Percentiles rank a stretch among this genome's conserved stretches.
phyloP scores from a whole-genome alignment of 2,113 vertebrate genomes.

The Calyptomena viridis region DNA sequence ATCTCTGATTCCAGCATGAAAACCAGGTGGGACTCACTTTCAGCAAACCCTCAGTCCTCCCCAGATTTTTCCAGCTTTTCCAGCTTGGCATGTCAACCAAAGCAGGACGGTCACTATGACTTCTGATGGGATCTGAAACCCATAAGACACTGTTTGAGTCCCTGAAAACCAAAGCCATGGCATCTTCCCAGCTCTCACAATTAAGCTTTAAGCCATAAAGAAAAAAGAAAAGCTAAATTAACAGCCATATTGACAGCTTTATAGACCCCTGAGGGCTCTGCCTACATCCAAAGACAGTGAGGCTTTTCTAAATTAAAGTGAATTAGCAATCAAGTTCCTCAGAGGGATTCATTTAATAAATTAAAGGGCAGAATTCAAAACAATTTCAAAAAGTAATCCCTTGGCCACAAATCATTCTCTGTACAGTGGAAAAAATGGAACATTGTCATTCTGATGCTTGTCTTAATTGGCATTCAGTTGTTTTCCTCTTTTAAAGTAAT shows the following conservation, averaged over 20 bases:
- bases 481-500: slow-evolving; percentile 22
- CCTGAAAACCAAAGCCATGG: neutral
- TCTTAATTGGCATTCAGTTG: slow-evolving; percentile 23
- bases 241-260: slow-evolving; percentile 51
- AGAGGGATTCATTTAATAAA: slow-evolving; percentile 49
- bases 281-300: slow-evolving; percentile 32
- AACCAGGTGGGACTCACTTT: slow-evolving; percentile 21
- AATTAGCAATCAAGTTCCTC: slow-evolving; percentile 57
- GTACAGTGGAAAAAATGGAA: slow-evolving; percentile 47
- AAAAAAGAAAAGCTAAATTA: slow-evolving; percentile 38
- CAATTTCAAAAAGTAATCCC: slow-evolving; percentile 47
- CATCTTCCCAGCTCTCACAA: slow-evolving; percentile 35
- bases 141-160: neutral
- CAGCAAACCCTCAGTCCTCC: neutral
- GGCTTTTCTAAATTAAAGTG: slow-evolving; percentile 52
- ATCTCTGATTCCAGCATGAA: neutral
- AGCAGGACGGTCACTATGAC: neutral
- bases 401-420: slow-evolving; percentile 11
- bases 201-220: slow-evolving; percentile 24
- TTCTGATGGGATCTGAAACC: neutral
- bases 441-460: slow-evolving; percentile 2
- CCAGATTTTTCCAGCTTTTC: neutral
- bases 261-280: slow-evolving; percentile 26
- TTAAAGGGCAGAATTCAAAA: slow-evolving; percentile 52
- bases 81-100: neutral